Evolutionary conservation across 2,113 vertebrate species (phyloP), one percentile per base, ranked within the genome.

Genomic region (Pagrus major): DNA sequence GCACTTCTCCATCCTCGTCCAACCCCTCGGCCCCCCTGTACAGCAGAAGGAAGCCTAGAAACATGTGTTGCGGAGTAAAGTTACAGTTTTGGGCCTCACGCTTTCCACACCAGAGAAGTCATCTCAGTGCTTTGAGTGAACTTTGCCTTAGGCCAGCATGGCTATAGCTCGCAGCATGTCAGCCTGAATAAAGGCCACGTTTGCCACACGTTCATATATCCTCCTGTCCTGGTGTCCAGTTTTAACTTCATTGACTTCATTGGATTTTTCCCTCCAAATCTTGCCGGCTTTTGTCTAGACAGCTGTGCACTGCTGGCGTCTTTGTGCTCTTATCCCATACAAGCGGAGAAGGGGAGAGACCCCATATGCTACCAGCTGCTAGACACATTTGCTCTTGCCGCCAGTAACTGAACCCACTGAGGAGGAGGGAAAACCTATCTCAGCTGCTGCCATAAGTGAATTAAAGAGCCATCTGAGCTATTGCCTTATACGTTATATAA

Each of bases 351-450:
- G 58, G 54, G 55, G 59, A 78, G 71, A 78, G 85, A 83, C 56
- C 71, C 85, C 81, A 81, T 79, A 92, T 91, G 80, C 82, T 79
- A 89, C 89, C 93, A 94, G 92, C 91, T 94, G 93, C 89, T 88
- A 89, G 46, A 90, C 86, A 72, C 86, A 89, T 89, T 89, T 86
- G 84, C 89, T 80, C 67, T 66, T 82, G 63, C 70, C 56, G 35
- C 80, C 41, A 35, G 86, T 88, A 92, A 93, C 85, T 9, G 52
- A 78, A 84, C 63, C 89, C 84, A 47, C 44, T 5, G 42, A 44
- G 39, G 51, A 76, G 69, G 63, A 65, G 63, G 76, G 47, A 73
- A 72, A 78, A 75, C 64, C 72, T 35, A 44, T 65, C 67, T 79
- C 25, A 67, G 47, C 73, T 61, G 52, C 86, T 27, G 76, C 74